These are phyloP conservation scores for Ruditapes philippinarum DNA, from an alignment of 1,140 invertebrate species.

Conservation along the genomic window DNA sequence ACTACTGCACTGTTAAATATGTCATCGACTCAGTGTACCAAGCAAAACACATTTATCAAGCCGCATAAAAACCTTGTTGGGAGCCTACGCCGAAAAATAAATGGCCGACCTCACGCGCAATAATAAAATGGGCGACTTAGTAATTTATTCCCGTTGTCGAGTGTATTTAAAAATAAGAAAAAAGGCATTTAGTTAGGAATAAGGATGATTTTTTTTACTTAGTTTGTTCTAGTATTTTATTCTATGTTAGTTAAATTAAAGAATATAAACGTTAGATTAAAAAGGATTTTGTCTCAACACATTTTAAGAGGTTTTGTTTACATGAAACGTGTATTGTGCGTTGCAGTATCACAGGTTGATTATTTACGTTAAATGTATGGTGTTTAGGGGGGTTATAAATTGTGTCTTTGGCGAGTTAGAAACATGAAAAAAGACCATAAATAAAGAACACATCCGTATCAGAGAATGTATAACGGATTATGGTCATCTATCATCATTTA, in stretches of 20 bases:
- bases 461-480: background rate
- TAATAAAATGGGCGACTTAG: background rate
- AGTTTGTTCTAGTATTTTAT: no score
- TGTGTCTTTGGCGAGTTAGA: background rate
- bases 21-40: constrained; percentile 49
- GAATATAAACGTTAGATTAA: no score
- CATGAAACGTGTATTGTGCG: background rate
- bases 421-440: background rate
- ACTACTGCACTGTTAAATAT: constrained; percentile 40
- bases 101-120: constrained; percentile 63
- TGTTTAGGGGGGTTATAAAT: background rate
- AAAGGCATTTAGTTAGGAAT: no score
- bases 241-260: no score
- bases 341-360: background rate
- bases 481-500: constrained; percentile 7
- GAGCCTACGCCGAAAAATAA: background rate
- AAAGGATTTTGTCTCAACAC: background rate
- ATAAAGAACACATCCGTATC: constrained; percentile 11
- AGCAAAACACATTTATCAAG: constrained; percentile 66
- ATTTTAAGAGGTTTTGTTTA: constrained; percentile 1
- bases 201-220: no score
- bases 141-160: no score
- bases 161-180: no score
- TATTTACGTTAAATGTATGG: background rate
- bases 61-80: constrained; percentile 21